Conservation (phyloP, 2,888 invertebrate species). For the Chloromyia formosa region DNA sequence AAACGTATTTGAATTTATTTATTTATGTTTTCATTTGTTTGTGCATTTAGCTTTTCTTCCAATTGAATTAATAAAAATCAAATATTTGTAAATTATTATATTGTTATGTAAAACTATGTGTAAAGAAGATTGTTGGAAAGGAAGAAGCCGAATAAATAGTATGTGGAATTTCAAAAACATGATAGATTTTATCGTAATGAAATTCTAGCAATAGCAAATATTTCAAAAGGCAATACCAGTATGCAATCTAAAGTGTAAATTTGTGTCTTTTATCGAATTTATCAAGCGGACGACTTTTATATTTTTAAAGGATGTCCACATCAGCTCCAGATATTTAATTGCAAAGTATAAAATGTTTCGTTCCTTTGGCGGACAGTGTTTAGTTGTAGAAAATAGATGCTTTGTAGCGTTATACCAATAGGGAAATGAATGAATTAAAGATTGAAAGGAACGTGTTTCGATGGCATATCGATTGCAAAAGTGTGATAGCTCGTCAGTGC, state of each 20-base stretch:
- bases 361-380: too few species aligned
- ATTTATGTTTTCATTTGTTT: constrained; percentile 6
- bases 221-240: constrained; percentile 30
- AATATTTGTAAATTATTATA: constrained; percentile 35
- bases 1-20: constrained; percentile 2
- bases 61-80: constrained; percentile 17
- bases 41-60: constrained; percentile 31
- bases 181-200: constrained; percentile 17
- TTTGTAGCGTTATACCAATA: too few species aligned
- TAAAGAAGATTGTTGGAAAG: constrained; percentile 14
- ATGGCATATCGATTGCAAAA: too few species aligned
- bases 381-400: too few species aligned
- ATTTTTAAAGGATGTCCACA: background rate
- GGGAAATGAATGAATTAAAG: too few species aligned
- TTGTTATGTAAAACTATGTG: constrained; percentile 35
- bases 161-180: constrained; percentile 25
- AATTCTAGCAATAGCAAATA: constrained; percentile 23
- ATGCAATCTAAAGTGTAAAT: constrained; percentile 22
- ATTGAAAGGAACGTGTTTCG: too few species aligned
- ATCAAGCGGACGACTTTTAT: too few species aligned
- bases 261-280: constrained; percentile 15
- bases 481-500: too few species aligned
- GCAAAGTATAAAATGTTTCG: too few species aligned
- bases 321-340: background rate
- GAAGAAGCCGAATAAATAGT: constrained; percentile 34